A percentile compares a stretch with the other conserved stretches of the same genome.
These are phyloP conservation scores for Nothoprocta perdicaria DNA, from an alignment of 2,113 vertebrate genomes.

Conservation along the genomic window DNA sequence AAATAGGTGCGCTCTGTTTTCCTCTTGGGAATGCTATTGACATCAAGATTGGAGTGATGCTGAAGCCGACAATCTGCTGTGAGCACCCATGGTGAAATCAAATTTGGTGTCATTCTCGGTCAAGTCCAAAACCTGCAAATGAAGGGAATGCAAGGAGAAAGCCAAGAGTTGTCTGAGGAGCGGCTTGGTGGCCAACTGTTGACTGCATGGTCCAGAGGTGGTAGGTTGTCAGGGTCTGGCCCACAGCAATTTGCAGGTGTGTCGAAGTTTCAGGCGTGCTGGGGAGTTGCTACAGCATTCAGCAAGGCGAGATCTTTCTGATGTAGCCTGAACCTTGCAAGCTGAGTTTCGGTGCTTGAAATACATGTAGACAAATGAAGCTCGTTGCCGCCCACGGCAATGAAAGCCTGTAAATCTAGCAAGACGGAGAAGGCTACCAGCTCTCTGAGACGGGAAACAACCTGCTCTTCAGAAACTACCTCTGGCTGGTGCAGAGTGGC, in stretches of 20 bases:
- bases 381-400: slow-evolving; percentile 5
- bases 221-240: background rate
- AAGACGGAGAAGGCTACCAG: background rate
- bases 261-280: background rate
- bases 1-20: background rate
- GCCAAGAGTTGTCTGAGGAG: background rate
- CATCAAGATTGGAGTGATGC: background rate
- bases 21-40: rapidly evolving
- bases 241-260: background rate
- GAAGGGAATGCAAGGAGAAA: background rate
- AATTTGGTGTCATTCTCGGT: background rate
- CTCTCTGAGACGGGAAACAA: background rate
- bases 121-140: background rate
- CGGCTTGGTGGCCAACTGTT: background rate
- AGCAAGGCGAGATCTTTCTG: slow-evolving; percentile 16
- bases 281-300: background rate
- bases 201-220: background rate
- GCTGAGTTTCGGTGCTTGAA: slow-evolving; percentile 31
- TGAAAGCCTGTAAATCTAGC: slow-evolving; percentile 26
- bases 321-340: background rate
- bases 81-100: background rate
- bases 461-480: background rate
- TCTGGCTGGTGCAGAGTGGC: background rate
- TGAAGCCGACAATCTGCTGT: background rate
- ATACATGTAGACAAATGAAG: slow-evolving; percentile 20